Evolutionary conservation across 2,888 invertebrate genomes (phyloP), one percentile per base, ranked within the genome.

Genomic region (Galeruca laticollis): DNA sequence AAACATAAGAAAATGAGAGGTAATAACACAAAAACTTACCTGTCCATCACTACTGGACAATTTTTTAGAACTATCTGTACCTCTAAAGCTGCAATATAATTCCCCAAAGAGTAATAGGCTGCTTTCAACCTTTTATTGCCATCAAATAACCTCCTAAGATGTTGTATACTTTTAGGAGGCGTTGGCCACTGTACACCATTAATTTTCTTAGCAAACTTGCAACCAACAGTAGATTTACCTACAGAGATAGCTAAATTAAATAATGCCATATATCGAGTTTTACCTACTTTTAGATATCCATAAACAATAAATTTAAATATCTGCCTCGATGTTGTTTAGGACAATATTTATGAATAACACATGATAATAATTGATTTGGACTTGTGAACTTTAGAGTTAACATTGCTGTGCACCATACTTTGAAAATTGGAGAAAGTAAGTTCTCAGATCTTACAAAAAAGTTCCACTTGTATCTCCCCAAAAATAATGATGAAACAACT

Each of bases 41-140:
- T 83, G 73, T 87, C 87, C 80, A 87, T 81, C 37, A 87, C 78
- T 2, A 87, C 84, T n/a, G 86, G 86, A 61, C 76, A 74, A 31
- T 78, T 61, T 40, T 80, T 71, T 51, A 85, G 72, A 15, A 83
- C 66, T 35, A 75, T 60, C 8, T 77, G 69, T 20, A 86, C 78
- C 76, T 87, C 83, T 37, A 84, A 68, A 2, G 84, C 86, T 15
- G 86, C 86, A 43, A 87, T 81, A 75, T 87, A 87, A 78, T 87
- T 87, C 31, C 87, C 87, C 8, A 87, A 72, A 0, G 84, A 82
- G 77, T 87, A 87, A 78, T 82, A 87, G 0, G 86, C 86, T 15
- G 84, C 79, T 60, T 86, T 76, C 35, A 86, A 75, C 13, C 61
- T 70, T 66, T 54, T 70, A 61, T 82, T 75, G 49, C 83, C 78